phyloP scores from a whole-genome alignment of 2,888 invertebrate species.

The Chirona hameri region DNA sequence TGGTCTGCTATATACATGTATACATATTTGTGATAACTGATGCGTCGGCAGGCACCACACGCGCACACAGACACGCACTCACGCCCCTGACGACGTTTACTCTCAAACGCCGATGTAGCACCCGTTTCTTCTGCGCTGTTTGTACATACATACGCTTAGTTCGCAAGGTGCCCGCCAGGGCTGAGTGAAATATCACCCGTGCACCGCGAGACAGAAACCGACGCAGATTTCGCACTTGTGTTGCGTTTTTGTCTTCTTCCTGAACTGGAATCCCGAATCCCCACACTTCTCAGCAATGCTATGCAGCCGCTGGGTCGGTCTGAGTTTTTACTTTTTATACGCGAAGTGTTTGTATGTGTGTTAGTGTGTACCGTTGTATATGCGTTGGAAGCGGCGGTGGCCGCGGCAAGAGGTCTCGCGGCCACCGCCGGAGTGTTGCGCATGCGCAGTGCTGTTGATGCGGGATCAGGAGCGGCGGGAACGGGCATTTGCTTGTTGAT shows the following conservation, averaged over 20 bases:
- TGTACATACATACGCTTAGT: background rate
- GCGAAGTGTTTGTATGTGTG: background rate
- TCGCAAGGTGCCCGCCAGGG: background rate
- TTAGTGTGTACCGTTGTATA: background rate
- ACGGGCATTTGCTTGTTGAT: slow-evolving; percentile 12
- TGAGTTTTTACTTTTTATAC: background rate
- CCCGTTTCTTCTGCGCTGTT: background rate
- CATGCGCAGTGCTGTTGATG: background rate
- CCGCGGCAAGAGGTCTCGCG: background rate
- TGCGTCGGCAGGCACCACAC: background rate
- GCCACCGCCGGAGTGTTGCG: too few species aligned
- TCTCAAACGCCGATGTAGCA: background rate
- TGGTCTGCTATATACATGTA: background rate
- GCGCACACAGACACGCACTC: background rate
- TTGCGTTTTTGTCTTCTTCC: background rate
- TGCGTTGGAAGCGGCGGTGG: background rate
- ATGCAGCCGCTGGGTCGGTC: background rate
- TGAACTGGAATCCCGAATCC: too few species aligned
- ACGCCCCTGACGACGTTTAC: background rate
- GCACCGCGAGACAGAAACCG: background rate
- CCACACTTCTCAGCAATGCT: too few species aligned
- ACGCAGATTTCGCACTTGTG: background rate
- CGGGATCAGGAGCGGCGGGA: background rate
- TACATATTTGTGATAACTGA: background rate
- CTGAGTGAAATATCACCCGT: too few species aligned